These are phyloP conservation scores for Henricia sp. DNA, from an alignment of 53 echinoderm and acorn worm genomes.

Conservation along the genomic window DNA sequence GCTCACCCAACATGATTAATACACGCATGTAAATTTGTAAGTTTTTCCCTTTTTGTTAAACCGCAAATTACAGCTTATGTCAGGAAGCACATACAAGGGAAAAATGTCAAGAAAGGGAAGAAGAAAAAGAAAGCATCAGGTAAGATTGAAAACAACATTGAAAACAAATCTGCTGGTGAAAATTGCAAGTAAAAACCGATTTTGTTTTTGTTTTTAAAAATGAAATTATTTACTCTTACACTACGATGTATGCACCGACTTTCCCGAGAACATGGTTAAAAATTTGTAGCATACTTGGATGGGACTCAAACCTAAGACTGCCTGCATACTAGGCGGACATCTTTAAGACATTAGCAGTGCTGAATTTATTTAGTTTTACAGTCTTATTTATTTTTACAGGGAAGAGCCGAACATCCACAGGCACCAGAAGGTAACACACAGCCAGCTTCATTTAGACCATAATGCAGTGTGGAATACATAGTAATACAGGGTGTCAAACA, in stretches of 20 bases:
- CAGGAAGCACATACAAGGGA: constrained; percentile 73
- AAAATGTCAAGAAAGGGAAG: constrained; percentile 88
- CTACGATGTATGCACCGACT: no score
- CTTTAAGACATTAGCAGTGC: neutral
- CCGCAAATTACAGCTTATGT: constrained; percentile 64
- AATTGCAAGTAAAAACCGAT: no score
- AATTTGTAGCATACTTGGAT: no score
- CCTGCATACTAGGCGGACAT: no score
- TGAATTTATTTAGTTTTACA: neutral
- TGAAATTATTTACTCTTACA: no score
- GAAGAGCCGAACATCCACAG: constrained; percentile 43
- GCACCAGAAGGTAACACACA: constrained; percentile 44
- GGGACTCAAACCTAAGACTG: no score
- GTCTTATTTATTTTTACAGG: neutral
- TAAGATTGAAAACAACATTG: neutral
- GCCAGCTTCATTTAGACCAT: constrained; percentile 15
- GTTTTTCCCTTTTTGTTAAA: no score
- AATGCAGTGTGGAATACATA: neutral
- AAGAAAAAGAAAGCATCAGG: constrained; percentile 87
- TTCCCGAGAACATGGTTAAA: no score
- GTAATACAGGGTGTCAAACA: neutral
- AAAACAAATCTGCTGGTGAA: no score
- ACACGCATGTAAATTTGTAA: no score
- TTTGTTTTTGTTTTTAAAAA: no score
- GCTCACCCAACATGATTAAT: neutral